Evolutionary conservation across 2,797 vertebrate species (phyloP), one percentile per base, ranked within the genome.

Genomic region (Limosa lapponica): DNA sequence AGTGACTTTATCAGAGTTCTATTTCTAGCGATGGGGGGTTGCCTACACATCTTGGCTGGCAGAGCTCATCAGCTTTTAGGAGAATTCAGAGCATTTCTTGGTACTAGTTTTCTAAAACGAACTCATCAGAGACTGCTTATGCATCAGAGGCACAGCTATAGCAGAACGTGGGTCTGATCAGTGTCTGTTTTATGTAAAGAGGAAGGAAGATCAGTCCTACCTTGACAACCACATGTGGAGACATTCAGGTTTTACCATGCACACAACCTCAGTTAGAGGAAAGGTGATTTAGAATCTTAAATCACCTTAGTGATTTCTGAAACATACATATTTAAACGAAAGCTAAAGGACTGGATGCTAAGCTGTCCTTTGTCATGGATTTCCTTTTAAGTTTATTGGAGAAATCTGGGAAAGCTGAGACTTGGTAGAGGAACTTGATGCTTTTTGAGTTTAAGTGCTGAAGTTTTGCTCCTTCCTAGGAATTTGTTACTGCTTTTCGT

Each of bases 221-320:
- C 74, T 89, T 90, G 96, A 95, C 85, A 95, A 54, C 88, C 59
- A 44, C 77, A 73, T 55, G 55, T 55, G 52, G 89, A 93, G 75
- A 88, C 3, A 4, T 52, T 92, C 81, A 83, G 77, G 48, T 96
- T 93, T 93, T 90, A 78, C 82, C 48, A 11, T 18, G 62, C 55
- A 52, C 1, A 0, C 51, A 93, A 51, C 32, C 15, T 82, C 84
- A 85, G n/a, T n/a, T n/a, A n/a, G n/a, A n/a, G n/a, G n/a, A n/a
- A n/a, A n/a, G n/a, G n/a, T n/a, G n/a, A n/a, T n/a, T n/a, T n/a
- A n/a, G n/a, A n/a, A n/a, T n/a, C n/a, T n/a, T n/a, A n/a, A n/a
- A n/a, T n/a, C n/a, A n/a, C n/a, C n/a, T n/a, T n/a, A n/a, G 24
- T 89, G 79, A 89, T 89, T 96, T 93, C 69, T 89, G 78, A 87